Evolutionary conservation across 2,113 vertebrate genomes (phyloP).

Genomic region (Enhydra lutris): DNA sequence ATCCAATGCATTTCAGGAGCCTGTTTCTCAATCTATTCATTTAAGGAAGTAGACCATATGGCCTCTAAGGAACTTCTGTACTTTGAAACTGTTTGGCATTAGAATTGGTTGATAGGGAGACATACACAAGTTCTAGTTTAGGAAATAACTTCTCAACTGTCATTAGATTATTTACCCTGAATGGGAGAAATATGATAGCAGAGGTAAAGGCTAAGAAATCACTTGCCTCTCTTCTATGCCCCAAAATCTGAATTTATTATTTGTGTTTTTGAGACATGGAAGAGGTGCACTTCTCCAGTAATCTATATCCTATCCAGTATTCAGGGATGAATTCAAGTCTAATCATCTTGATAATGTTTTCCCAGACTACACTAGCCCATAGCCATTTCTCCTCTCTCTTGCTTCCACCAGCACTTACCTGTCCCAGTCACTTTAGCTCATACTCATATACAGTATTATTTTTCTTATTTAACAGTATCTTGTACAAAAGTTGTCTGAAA

Average conservation of each 20-base stretch:
- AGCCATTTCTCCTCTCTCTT: not conserved
- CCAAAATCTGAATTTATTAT: slow-evolving; percentile 6
- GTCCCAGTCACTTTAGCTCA: not conserved
- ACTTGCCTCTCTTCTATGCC: not conserved
- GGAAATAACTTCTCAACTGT: not conserved
- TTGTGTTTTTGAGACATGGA: slow-evolving; percentile 20
- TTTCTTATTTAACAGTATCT: slow-evolving; percentile 22
- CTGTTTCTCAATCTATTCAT: not conserved
- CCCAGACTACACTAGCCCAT: not conserved
- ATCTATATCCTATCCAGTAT: not conserved
- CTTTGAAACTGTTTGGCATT: not conserved
- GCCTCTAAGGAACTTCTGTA: not conserved
- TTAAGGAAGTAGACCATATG: not conserved
- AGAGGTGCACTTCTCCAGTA: not conserved
- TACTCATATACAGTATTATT: not conserved
- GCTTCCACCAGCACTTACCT: not conserved
- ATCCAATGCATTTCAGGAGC: not conserved
- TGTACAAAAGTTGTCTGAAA: not conserved
- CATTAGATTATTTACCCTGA: not conserved
- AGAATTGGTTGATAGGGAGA: not conserved
- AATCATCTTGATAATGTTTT: slow-evolving; percentile 17
- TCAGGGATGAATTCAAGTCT: slow-evolving; percentile 20
- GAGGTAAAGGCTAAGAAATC: slow-evolving; percentile 19
- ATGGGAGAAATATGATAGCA: not conserved
- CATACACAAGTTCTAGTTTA: not conserved